These are phyloP conservation scores for Drosophila grimshawi DNA, from an alignment of 1,140 invertebrate species.

Conservation along the genomic window DNA sequence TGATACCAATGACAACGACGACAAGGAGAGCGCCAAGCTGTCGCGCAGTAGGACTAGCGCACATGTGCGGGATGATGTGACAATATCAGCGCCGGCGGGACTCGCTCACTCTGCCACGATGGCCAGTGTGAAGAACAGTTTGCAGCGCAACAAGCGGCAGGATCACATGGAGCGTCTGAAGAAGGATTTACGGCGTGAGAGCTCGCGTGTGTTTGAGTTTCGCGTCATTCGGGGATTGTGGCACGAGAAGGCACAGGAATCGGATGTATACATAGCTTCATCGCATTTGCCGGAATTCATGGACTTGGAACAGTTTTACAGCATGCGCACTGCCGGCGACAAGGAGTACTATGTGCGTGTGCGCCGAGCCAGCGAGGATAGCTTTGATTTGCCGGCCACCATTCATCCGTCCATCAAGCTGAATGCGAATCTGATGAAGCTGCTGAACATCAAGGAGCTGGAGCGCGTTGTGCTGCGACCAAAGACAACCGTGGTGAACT, in stretches of 20 bases:
- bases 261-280: slow-evolving; percentile 74
- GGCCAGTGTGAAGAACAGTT: slow-evolving; percentile 58
- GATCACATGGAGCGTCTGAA: slow-evolving; percentile 78
- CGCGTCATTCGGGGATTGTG: slow-evolving; percentile 74
- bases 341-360: slow-evolving; percentile 83
- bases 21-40: slow-evolving; percentile 44
- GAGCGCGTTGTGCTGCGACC: slow-evolving; percentile 70
- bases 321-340: slow-evolving; percentile 66
- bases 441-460: slow-evolving; percentile 76
- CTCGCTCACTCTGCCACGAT: slow-evolving; percentile 67
- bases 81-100: slow-evolving; percentile 5
- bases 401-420: slow-evolving; percentile 78
- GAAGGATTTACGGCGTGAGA: slow-evolving; percentile 72
- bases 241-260: slow-evolving; percentile 75
- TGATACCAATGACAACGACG: slow-evolving; percentile 22
- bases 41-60: slow-evolving; percentile 68
- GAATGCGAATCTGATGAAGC: slow-evolving; percentile 79
- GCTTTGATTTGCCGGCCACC: slow-evolving; percentile 57
- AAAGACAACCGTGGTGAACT: slow-evolving; percentile 78
- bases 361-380: slow-evolving; percentile 50
- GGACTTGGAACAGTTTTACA: slow-evolving; percentile 73
- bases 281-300: slow-evolving; percentile 76
- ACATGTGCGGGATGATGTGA: slow-evolving; percentile 55
- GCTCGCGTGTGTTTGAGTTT: slow-evolving; percentile 71
- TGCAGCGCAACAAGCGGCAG: slow-evolving; percentile 67